Evolutionary conservation across 2,888 invertebrate species (phyloP).

Genomic region (Cataglyphis altisquamis): DNA sequence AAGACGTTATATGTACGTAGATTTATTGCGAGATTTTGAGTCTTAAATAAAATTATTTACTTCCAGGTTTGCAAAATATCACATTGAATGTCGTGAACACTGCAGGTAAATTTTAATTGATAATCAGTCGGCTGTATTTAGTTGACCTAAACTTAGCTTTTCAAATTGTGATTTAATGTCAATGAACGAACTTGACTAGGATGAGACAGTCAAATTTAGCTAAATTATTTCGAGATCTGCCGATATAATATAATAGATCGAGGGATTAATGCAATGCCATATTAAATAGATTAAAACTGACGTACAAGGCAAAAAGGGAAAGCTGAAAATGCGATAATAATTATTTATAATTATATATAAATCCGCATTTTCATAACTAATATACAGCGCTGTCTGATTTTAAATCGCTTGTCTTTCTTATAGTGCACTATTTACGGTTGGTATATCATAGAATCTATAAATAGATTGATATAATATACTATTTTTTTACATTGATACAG

Average conservation of each 20-base stretch:
- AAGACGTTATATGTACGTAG: neutral
- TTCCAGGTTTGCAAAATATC: neutral
- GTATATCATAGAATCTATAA: neutral
- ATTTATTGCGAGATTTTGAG: neutral
- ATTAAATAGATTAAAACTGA: neutral
- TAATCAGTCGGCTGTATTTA: neutral
- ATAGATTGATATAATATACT: neutral
- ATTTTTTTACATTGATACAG: neutral
- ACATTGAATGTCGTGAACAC: neutral
- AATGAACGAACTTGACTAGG: conserved; percentile 21
- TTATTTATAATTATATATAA: neutral
- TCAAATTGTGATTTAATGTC: conserved; percentile 16
- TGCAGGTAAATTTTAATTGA: neutral
- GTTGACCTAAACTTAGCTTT: neutral
- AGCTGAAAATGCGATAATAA: neutral
- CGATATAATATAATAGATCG: neutral
- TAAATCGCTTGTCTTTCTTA: neutral
- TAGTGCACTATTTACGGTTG: neutral
- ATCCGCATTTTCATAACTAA: neutral
- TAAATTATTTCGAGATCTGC: conserved; percentile 16
- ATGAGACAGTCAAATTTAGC: conserved; percentile 25
- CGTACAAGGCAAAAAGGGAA: neutral
- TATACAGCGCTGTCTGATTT: neutral
- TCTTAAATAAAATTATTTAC: neutral
- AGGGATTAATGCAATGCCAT: neutral